Conservation (phyloP, 2,113 vertebrate species). For the Ameiurus melas region DNA sequence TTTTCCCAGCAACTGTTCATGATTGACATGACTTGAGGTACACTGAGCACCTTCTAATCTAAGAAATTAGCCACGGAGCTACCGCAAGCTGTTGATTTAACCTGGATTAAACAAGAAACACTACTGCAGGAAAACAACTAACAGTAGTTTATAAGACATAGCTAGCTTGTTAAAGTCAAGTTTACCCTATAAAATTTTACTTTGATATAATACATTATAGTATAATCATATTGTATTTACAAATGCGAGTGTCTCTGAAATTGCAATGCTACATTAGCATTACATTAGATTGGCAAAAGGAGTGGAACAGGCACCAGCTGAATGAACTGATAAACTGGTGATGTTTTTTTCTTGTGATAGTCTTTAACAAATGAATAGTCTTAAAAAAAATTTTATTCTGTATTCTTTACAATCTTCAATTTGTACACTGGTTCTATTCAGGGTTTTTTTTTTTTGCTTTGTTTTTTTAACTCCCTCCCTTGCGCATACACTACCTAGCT, state of each 20-base stretch:
- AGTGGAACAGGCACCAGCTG: neutral
- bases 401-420: neutral
- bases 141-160: neutral
- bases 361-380: neutral
- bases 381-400: neutral
- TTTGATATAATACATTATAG: neutral
- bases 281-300: neutral
- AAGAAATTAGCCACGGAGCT: neutral
- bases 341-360: neutral
- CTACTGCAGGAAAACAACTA: neutral
- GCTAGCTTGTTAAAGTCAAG: neutral
- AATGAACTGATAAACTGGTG: neutral
- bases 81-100: neutral
- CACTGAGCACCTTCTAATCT: neutral
- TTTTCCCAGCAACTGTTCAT: neutral
- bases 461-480: neutral
- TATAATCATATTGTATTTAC: neutral
- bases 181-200: neutral
- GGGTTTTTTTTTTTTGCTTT: neutral
- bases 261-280: neutral
- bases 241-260: neutral
- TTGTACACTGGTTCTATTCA: neutral
- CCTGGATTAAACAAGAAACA: neutral
- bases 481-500: neutral
- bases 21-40: neutral